phyloP scores from a whole-genome alignment of 2,113 vertebrate genomes.

The Phylloscopus trochiloides region DNA sequence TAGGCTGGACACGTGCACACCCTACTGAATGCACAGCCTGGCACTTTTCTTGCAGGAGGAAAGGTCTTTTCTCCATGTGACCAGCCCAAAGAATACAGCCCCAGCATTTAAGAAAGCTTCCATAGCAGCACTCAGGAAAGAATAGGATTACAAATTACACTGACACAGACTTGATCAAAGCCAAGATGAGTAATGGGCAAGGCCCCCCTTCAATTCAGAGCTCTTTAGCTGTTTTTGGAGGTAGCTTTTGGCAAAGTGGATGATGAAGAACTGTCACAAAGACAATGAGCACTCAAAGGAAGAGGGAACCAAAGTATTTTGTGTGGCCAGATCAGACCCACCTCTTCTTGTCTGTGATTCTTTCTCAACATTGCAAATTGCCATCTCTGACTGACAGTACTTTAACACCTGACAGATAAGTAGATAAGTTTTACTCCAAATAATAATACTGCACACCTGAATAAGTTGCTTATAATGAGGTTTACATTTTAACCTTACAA shows the following conservation, averaged over 20 bases:
- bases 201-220: not conserved
- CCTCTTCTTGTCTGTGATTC: not conserved
- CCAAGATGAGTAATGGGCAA: not conserved
- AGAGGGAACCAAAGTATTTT: not conserved
- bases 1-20: accelerated
- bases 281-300: not conserved
- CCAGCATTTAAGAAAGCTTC: not conserved
- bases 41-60: not conserved
- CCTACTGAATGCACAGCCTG: not conserved
- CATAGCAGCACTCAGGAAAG: not conserved
- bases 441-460: not conserved
- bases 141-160: not conserved
- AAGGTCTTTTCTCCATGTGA: not conserved
- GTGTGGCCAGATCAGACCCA: not conserved
- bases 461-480: slow-evolving; percentile 20
- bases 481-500: slow-evolving; percentile 35
- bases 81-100: not conserved
- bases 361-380: not conserved
- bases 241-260: not conserved
- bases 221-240: not conserved
- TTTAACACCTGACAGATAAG: not conserved
- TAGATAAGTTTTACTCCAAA: not conserved
- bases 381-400: not conserved
- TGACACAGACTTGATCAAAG: not conserved
- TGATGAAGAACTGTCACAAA: not conserved